Conservation (phyloP, 2,888 invertebrate genomes). For the Elysia crispata region DNA sequence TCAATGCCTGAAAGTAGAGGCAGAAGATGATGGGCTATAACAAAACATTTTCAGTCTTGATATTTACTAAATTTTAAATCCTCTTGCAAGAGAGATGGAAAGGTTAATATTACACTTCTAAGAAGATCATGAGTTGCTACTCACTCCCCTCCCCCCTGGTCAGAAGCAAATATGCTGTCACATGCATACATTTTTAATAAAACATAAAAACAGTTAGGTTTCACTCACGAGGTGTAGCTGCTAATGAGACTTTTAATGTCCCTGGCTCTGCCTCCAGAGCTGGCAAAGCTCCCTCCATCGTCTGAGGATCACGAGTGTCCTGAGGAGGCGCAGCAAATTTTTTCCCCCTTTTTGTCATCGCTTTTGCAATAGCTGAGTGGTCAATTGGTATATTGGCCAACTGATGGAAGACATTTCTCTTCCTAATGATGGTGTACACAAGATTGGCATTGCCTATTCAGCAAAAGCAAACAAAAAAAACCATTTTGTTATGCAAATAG, state of each 20-base stretch:
- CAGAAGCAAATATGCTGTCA: too few species aligned
- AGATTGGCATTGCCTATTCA: constrained; percentile 94
- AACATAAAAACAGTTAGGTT: too few species aligned
- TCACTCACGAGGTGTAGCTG: constrained; percentile 89
- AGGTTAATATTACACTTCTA: not conserved
- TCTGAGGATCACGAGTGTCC: constrained; percentile 66
- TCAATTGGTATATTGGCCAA: constrained; percentile 98
- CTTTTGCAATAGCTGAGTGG: constrained; percentile 90
- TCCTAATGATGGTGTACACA: constrained; percentile 98
- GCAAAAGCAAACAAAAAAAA: too few species aligned
- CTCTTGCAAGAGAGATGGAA: too few species aligned
- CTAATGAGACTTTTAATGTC: constrained; percentile 90
- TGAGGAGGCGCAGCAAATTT: constrained; percentile 65
- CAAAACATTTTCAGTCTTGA: too few species aligned
- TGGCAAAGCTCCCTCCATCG: constrained; percentile 76
- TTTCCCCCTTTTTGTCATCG: constrained; percentile 79
- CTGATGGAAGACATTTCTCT: constrained; percentile 97
- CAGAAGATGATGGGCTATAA: too few species aligned
- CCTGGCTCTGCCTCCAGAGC: constrained; percentile 81
- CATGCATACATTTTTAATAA: too few species aligned
- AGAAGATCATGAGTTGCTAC: not conserved
- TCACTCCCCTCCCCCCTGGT: not conserved
- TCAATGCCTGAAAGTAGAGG: constrained; percentile 82
- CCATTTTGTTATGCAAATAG: too few species aligned
- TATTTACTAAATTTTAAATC: too few species aligned